Base-by-base conservation (phyloP, 23 tunicate genomes). In the Phallusia fumigata region DNA sequence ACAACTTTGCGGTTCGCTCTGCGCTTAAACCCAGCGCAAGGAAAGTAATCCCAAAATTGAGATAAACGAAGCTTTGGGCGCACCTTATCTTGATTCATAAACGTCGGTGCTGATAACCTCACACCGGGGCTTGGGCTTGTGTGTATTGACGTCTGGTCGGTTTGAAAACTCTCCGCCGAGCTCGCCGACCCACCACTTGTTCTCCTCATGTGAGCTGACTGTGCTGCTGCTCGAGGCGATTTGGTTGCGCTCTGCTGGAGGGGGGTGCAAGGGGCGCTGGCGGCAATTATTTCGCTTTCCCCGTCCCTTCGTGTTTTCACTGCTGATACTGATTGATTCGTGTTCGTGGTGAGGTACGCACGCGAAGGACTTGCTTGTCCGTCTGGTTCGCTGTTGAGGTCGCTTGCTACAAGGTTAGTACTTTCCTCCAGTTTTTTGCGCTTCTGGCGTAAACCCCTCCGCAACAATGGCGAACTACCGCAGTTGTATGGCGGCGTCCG, bases 121-220 rank as follows among this genome's bases (percentile, higher is more conserved):
- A 89, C 83, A 51, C 82, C 90, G 33, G 89, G 95, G 53, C 87
- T 79, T 31, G 88, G 77, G 64, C 86, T 84, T 30, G 85, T 79
- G 30, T 85, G 93, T 11, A 94, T 40, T 34, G 93, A 89, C 19
- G 98, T 94, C 69, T 90, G 86, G 76, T 94, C 98, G 69, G 98
- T 94, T 45, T 76, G 84, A 65, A 94, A 90, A 74, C 98, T 94
- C 65, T 94, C 98, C 32, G 86, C 92, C 0, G 98, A 94, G 86
- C 98, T 94, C 16, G 91, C 98, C 24, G 98, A 94, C 12, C 98
- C 98, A 24, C 93, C 90, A 80, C 98, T 94, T 40, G 84, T 91
- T 73, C 97, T 78, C 22, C 97, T 83, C 33, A 76, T 33, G n/a
- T 88, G 80, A 0, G 30, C 75, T 35, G 36, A 30, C 30, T 31